Evolutionary conservation across 1,140 invertebrate species (phyloP).

Genomic region (Kradibia gibbosae): DNA sequence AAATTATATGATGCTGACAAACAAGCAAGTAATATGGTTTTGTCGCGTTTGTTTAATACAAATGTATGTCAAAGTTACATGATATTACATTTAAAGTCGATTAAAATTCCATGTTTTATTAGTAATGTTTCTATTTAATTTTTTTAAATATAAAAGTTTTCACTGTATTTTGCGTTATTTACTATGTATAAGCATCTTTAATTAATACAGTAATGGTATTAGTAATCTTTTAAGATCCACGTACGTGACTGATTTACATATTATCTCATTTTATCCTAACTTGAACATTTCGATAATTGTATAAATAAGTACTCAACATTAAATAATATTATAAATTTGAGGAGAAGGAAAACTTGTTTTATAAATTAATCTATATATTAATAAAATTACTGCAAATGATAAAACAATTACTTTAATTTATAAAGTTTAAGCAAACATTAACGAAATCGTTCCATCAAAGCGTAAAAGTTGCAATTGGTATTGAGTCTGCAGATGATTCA

Average conservation of each 20-base stretch:
- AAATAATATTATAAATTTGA: not conserved
- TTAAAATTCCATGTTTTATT: too few relatives aligned
- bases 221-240: too few relatives aligned
- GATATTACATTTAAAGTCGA: slow-evolving; percentile 1
- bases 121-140: too few relatives aligned
- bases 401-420: not conserved
- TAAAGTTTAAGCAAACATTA: not conserved
- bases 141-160: too few relatives aligned
- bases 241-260: too few relatives aligned
- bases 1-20: not conserved
- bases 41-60: not conserved
- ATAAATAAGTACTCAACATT: not conserved
- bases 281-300: not conserved
- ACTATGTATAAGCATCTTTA: too few relatives aligned
- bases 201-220: too few relatives aligned
- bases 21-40: not conserved
- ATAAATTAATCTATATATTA: not conserved
- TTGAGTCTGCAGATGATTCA: not conserved
- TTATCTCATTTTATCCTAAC: too few relatives aligned
- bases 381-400: not conserved
- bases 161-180: too few relatives aligned
- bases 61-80: not conserved
- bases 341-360: not conserved
- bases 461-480: not conserved
- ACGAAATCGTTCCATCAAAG: not conserved